phyloP scores from a whole-genome alignment of 2,888 invertebrate species.

The Meandrusa payeni region DNA sequence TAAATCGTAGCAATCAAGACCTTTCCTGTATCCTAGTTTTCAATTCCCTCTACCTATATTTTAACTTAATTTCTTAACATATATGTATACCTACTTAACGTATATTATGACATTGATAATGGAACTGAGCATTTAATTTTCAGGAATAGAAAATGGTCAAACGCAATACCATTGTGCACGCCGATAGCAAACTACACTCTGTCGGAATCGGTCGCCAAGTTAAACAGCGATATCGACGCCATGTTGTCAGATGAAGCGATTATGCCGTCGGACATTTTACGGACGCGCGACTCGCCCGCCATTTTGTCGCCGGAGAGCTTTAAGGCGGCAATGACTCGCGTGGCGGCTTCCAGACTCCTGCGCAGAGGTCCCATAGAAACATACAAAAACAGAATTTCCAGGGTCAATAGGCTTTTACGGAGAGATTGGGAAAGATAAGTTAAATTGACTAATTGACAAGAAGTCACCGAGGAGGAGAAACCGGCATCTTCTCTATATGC shows the following conservation, averaged over 20 bases:
- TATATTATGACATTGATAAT: too few relatives aligned
- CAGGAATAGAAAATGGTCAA: slow-evolving; percentile 93
- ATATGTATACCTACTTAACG: too few relatives aligned
- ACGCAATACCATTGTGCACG: slow-evolving; percentile 89
- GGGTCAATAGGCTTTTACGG: slow-evolving; percentile 62
- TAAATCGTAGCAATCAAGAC: too few relatives aligned
- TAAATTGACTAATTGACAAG: too few relatives aligned
- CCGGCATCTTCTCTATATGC: too few relatives aligned
- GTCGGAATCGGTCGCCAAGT: slow-evolving; percentile 61
- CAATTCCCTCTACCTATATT: too few relatives aligned
- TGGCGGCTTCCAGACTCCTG: slow-evolving; percentile 56
- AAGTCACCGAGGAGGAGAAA: too few relatives aligned
- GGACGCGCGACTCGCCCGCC: slow-evolving; percentile 68
- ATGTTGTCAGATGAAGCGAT: slow-evolving; percentile 63
- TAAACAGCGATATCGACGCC: slow-evolving; percentile 69
- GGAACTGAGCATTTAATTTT: too few relatives aligned
- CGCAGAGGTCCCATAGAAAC: slow-evolving; percentile 60
- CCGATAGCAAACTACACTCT: slow-evolving; percentile 64
- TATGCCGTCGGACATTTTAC: slow-evolving; percentile 53
- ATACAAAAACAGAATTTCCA: slow-evolving; percentile 64
- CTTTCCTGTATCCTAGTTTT: too few relatives aligned
- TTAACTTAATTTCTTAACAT: too few relatives aligned
- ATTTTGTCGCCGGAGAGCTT: slow-evolving; percentile 66
- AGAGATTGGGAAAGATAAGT: slow-evolving; percentile 71
- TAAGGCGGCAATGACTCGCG: slow-evolving; percentile 65